These are phyloP conservation scores for Brenthis hecate DNA, from an alignment of 2,888 invertebrate genomes.

Conservation along the genomic window DNA sequence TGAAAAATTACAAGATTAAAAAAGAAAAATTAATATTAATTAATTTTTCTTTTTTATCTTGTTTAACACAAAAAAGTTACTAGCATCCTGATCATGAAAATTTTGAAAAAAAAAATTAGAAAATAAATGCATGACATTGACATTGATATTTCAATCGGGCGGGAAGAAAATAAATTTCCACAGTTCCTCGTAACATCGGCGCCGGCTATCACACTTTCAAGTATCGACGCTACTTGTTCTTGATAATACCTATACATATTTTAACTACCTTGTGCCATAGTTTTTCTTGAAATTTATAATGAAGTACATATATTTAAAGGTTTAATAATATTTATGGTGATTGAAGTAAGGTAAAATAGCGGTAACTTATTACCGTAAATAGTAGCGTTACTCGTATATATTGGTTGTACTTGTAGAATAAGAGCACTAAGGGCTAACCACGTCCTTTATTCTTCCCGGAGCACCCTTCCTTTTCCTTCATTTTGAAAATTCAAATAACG, in stretches of 20 bases:
- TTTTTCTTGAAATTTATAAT: not conserved
- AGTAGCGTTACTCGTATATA: not conserved
- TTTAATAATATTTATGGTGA: no score
- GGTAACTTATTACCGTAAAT: not conserved
- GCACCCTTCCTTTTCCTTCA: no score
- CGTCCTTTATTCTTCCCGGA: no score
- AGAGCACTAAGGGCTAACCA: not conserved
- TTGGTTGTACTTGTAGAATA: not conserved
- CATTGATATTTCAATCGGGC: not conserved
- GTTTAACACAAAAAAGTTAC: no score
- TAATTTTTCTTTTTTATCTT: no score
- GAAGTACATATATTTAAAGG: not conserved
- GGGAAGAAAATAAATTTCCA: not conserved
- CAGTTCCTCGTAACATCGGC: constrained; percentile 17
- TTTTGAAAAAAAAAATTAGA: no score
- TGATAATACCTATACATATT: constrained; percentile 1
- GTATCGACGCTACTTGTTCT: constrained; percentile 8
- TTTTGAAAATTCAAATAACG: no score
- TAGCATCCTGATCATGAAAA: no score
- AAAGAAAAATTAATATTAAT: not conserved
- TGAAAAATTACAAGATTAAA: no score
- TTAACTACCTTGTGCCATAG: not conserved
- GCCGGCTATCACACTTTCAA: constrained; percentile 13
- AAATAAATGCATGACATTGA: no score
- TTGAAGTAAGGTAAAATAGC: no score